phyloP scores from a whole-genome alignment of 2,888 invertebrate species.

The Macaria liturata region DNA sequence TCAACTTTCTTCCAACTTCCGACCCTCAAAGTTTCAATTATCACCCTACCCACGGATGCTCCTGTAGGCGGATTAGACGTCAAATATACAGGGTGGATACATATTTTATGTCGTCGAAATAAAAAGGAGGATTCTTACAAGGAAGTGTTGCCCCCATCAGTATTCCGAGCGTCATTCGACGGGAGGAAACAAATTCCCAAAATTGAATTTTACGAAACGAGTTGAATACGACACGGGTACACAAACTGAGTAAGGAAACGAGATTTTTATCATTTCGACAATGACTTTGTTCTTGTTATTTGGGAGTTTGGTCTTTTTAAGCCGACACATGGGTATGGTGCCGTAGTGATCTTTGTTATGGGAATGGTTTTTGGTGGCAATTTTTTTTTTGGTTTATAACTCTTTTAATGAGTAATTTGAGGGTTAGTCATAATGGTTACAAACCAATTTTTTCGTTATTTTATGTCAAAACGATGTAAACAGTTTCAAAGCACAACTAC shows the following conservation, averaged over 20 bases:
- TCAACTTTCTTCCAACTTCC: constrained; percentile 19
- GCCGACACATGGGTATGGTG: constrained; percentile 1
- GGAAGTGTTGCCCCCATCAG: constrained; percentile 67
- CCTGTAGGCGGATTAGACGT: constrained; percentile 44
- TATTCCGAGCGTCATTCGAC: constrained; percentile 74
- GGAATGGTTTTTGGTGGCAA: constrained; percentile 3
- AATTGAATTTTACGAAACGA: constrained; percentile 83
- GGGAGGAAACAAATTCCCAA: constrained; percentile 82
- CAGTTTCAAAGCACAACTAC: no score
- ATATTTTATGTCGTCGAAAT: constrained; percentile 61
- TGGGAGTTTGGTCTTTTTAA: constrained; percentile 19
- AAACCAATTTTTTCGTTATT: no score
- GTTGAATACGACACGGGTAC: constrained; percentile 80
- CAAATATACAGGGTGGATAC: constrained; percentile 51
- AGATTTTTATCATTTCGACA: constrained; percentile 78
- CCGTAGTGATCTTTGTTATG: constrained; percentile 13
- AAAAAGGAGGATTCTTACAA: constrained; percentile 57
- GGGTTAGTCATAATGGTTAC: no score
- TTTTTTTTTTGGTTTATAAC: background rate
- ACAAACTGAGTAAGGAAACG: constrained; percentile 75
- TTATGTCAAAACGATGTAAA: no score
- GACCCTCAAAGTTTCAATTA: constrained; percentile 27
- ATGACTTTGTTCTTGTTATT: constrained; percentile 54
- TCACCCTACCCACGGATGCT: constrained; percentile 23
- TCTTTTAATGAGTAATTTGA: no score